phyloP scores from a whole-genome alignment of 2,888 invertebrate species.

The Acronicta psi region DNA sequence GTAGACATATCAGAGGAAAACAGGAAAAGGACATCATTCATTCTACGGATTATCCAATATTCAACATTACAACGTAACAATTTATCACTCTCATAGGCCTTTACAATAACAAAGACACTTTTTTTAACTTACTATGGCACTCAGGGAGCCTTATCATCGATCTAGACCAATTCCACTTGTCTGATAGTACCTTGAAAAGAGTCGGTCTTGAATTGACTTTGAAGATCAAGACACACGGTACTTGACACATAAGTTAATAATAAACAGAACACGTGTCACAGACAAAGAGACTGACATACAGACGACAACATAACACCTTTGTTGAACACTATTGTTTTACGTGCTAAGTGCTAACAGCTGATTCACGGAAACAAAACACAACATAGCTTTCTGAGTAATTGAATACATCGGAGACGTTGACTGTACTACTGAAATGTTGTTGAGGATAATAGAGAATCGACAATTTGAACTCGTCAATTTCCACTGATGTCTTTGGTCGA shows the following conservation, averaged over 20 bases:
- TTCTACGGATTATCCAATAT: too few relatives aligned
- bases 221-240: not conserved
- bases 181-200: too few relatives aligned
- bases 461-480: not conserved
- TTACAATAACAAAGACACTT: too few relatives aligned
- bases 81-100: too few relatives aligned
- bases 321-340: constrained; percentile 41
- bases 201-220: too few relatives aligned
- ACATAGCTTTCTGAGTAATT: constrained; percentile 25
- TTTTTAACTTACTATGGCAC: too few relatives aligned
- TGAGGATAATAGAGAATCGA: not conserved
- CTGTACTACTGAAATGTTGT: not conserved
- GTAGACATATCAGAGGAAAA: too few relatives aligned
- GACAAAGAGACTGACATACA: constrained; percentile 37
- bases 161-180: too few relatives aligned
- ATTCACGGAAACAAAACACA: constrained; percentile 39
- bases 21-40: too few relatives aligned
- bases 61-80: too few relatives aligned
- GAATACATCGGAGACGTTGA: not conserved
- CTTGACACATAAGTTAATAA: not conserved
- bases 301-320: constrained; percentile 38
- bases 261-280: constrained; percentile 21
- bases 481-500: too few relatives aligned
- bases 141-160: too few relatives aligned
- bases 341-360: constrained; percentile 27